These are phyloP conservation scores for Leucopsar rothschildi DNA, from an alignment of 2,113 vertebrate species.

Conservation along the genomic window DNA sequence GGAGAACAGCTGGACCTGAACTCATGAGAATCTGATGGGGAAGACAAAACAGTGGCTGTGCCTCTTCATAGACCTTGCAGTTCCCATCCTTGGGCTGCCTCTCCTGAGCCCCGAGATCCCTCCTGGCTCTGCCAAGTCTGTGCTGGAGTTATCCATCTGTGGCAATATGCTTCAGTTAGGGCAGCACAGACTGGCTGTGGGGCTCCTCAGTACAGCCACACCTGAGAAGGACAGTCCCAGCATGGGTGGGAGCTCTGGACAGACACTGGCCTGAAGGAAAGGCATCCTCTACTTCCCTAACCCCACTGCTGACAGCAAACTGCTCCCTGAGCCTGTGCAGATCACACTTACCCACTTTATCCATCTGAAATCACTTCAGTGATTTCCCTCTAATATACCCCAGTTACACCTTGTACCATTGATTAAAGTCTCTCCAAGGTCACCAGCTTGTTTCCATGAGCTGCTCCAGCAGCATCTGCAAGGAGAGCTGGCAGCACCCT, in stretches of 20 bases:
- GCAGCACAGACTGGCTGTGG: not conserved
- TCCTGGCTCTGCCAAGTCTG: not conserved
- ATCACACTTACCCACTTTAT: accelerated
- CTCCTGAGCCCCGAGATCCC: accelerated
- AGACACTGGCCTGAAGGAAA: not conserved
- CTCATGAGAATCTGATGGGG: not conserved
- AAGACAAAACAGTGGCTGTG: not conserved
- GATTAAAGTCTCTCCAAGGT: not conserved
- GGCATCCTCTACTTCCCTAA: not conserved
- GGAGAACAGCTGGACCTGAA: not conserved
- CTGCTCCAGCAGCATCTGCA: not conserved
- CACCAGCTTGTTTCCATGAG: not conserved
- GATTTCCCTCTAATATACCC: not conserved
- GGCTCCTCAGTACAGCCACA: not conserved
- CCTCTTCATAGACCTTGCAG: not conserved
- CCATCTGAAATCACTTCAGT: not conserved
- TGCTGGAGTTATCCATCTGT: not conserved
- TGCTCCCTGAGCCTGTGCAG: accelerated
- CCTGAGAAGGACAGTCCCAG: not conserved
- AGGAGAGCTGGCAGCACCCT: not conserved
- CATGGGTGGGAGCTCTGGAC: accelerated
- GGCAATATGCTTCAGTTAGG: accelerated
- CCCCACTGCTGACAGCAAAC: not conserved
- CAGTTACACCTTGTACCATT: accelerated
- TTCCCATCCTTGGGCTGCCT: not conserved